Percentiles rank a stretch among this genome's conserved stretches.
Evolutionary conservation across 30 jellyfish, hydroid and myxozoan species (phyloP).

Genomic region (Pseudorhiza aurosa): DNA sequence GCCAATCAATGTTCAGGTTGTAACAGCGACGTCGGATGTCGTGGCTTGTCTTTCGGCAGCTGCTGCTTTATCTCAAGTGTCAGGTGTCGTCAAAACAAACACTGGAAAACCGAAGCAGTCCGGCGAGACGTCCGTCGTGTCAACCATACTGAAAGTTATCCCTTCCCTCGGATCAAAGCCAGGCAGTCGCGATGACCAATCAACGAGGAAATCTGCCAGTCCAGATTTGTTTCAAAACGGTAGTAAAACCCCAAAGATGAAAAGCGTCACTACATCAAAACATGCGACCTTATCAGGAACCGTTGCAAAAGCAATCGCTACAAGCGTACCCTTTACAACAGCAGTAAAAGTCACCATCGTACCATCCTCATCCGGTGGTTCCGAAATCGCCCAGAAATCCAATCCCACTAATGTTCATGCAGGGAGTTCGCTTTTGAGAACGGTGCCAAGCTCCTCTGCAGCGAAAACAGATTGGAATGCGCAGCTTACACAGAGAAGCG

Average conservation of each 20-base stretch:
- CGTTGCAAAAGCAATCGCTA: not conserved
- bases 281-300: no score
- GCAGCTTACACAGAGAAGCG: not conserved
- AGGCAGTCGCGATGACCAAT: not conserved
- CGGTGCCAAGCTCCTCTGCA: not conserved
- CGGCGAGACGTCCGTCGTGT: conserved; percentile 44
- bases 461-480: not conserved
- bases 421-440: conserved; percentile 5
- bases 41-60: conserved; percentile 41
- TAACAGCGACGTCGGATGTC: conserved; percentile 29
- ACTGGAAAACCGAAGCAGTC: conserved; percentile 18
- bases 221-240: not conserved
- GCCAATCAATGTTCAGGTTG: conserved; percentile 32
- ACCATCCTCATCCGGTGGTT: not conserved
- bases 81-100: conserved; percentile 14
- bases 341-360: conserved; percentile 4
- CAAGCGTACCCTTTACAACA: conserved; percentile 18
- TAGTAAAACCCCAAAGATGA: no score
- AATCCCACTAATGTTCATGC: not conserved
- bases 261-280: no score
- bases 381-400: not conserved
- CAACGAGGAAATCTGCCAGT: not conserved
- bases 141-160: conserved; percentile 38
- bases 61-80: conserved; percentile 40
- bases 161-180: conserved; percentile 43